Percentiles rank a stretch among this genome's conserved stretches.
phyloP scores from a whole-genome alignment of 2,113 vertebrate species.

The Polypterus senegalus region DNA sequence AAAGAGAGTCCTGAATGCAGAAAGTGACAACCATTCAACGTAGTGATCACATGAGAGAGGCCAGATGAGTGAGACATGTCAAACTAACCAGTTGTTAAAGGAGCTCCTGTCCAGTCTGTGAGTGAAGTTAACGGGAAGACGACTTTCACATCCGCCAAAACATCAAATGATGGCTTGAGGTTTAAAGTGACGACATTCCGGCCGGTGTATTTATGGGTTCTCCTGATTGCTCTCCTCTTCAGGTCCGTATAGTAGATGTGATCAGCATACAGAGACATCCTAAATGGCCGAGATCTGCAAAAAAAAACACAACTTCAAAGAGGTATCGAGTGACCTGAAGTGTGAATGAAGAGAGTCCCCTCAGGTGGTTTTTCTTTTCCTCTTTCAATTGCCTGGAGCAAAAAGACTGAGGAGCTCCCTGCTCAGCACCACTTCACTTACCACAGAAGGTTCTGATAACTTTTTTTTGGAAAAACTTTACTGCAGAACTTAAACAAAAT shows the following conservation, averaged over 20 bases:
- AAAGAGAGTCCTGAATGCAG: too few relatives aligned
- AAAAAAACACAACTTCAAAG: not conserved
- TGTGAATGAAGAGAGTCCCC: not conserved
- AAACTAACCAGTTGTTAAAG: not conserved
- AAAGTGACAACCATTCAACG: too few relatives aligned
- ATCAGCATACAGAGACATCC: constrained; percentile 62
- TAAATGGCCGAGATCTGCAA: constrained; percentile 44
- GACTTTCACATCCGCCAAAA: constrained; percentile 54
- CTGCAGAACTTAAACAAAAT: too few relatives aligned
- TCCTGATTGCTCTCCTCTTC: constrained; percentile 49
- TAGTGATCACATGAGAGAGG: too few relatives aligned
- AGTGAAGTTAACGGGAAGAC: constrained; percentile 46
- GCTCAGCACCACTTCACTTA: too few relatives aligned
- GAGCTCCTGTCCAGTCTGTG: constrained; percentile 40
- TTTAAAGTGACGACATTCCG: constrained; percentile 50
- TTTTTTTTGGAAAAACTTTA: too few relatives aligned
- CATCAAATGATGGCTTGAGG: constrained; percentile 33
- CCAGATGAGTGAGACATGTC: too few relatives aligned
- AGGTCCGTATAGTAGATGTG: constrained; percentile 62
- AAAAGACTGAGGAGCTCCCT: too few relatives aligned
- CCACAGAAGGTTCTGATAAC: too few relatives aligned
- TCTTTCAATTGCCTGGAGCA: too few relatives aligned
- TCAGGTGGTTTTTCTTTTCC: too few relatives aligned
- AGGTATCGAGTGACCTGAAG: not conserved
- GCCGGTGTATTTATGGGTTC: constrained; percentile 65